Evolutionary conservation across 2,797 vertebrate genomes (phyloP), one percentile per base, ranked within the genome.

Genomic region (Bryconaethiops microstoma): DNA sequence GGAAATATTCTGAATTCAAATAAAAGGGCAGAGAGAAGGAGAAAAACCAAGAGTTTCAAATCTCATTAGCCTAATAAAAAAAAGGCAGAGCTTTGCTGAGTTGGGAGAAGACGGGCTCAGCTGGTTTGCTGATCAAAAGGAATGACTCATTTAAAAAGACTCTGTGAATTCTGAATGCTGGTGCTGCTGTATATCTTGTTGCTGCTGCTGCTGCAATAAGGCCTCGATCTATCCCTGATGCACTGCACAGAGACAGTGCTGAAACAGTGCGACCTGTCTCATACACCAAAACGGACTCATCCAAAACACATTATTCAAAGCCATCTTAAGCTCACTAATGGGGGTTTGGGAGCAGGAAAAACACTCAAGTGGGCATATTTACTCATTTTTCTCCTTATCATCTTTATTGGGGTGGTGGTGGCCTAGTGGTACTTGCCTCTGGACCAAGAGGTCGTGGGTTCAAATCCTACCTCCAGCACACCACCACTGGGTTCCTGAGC

Each of bases 41-140:
- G 54, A 65, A 68, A 73, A 74, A 55, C 25, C 50, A 21, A 63
- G 76, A 80, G 74, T 84, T 83, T 85, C 65, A 84, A 76, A 87
- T 79, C 77, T 83, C 79, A 86, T 90, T 86, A 87, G 83, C 64
- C 88, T 89, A 82, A 90, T 81, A 85, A 84, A 90, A 89, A 86
- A 82, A 86, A 13, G 73, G 12, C 25, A 83, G 69, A 77, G 76
- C 60, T 85, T 83, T 77, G 16, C 50, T 82, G 75, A 88, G 79
- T 68, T 74, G 79, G 40, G 81, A 88, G 86, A 88, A 73, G 55
- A 85, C 39, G 81, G 77, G 59, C 85, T 89, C 86, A 84, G 88
- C 63, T 86, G 70, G 21, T 70, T 82, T 83, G 83, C 87, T 86
- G 84, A 92, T 92, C 86, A 91, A 91, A 91, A 86, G 78, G 86